Evolutionary conservation across 2,888 invertebrate species (phyloP).

Genomic region (Troides aeacus): DNA sequence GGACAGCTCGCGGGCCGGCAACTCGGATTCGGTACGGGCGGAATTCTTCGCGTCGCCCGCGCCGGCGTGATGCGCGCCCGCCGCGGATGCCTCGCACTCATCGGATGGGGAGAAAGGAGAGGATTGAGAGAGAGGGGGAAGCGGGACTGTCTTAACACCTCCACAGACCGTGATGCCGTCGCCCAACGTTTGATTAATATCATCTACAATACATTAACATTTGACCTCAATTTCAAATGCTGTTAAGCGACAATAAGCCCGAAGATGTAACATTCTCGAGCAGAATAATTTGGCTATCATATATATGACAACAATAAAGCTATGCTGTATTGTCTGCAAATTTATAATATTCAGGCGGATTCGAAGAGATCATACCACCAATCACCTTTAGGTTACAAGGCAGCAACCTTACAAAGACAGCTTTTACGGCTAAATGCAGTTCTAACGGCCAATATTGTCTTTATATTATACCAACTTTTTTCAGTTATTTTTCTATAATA

Average conservation of each 20-base stretch:
- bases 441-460: too few relatives aligned
- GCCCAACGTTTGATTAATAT: background rate
- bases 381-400: too few relatives aligned
- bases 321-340: too few relatives aligned
- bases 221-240: background rate
- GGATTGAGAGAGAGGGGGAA: slow-evolving; percentile 7
- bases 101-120: background rate
- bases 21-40: slow-evolving; percentile 64
- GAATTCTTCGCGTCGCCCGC: slow-evolving; percentile 71
- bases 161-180: slow-evolving; percentile 1
- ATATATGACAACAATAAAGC: background rate
- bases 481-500: too few relatives aligned
- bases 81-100: slow-evolving; percentile 31
- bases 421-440: too few relatives aligned
- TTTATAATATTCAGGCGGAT: too few relatives aligned
- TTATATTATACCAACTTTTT: too few relatives aligned
- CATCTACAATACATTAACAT: background rate
- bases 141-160: slow-evolving; percentile 10
- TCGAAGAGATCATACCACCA: too few relatives aligned
- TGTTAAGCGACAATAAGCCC: background rate
- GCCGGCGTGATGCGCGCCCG: slow-evolving; percentile 60
- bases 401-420: too few relatives aligned
- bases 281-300: background rate
- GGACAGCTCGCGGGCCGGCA: slow-evolving; percentile 68
- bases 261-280: background rate